Conservation (phyloP, 1,140 invertebrate genomes). For the Xylocopa sonorina region DNA sequence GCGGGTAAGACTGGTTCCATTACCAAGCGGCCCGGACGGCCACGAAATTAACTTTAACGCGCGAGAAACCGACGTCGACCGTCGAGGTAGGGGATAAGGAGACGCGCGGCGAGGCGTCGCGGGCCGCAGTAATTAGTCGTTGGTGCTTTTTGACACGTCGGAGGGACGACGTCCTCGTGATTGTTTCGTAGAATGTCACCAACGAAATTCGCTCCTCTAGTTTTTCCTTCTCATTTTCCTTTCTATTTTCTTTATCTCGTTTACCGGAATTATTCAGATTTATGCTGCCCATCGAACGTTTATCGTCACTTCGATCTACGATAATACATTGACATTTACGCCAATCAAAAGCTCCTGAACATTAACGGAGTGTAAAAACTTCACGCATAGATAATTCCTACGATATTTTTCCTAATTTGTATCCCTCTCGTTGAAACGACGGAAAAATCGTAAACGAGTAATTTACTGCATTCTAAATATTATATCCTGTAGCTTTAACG, state of each 20-base stretch:
- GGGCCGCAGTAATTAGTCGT: constrained; percentile 2
- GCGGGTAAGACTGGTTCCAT: constrained; percentile 35
- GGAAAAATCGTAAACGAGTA: background rate
- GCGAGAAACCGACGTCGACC: constrained; percentile 8
- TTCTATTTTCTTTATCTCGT: too few relatives aligned
- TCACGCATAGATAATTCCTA: background rate
- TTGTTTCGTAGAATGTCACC: too few relatives aligned
- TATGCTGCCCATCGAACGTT: background rate
- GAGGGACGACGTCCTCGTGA: background rate
- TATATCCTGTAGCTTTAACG: too few relatives aligned
- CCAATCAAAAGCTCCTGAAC: background rate
- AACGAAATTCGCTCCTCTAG: too few relatives aligned
- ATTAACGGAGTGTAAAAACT: background rate
- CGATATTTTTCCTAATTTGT: background rate
- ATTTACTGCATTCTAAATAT: too few relatives aligned
- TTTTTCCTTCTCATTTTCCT: background rate
- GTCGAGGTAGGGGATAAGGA: background rate
- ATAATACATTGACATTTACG: constrained; percentile 6
- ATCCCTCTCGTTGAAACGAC: background rate
- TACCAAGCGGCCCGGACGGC: constrained; percentile 1
- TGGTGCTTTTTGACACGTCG: background rate
- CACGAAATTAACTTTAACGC: constrained; percentile 22
- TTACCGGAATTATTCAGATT: background rate
- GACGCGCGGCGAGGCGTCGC: background rate
- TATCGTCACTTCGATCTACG: background rate